Evolutionary conservation across 2,888 invertebrate genomes (phyloP), one percentile per base, ranked within the genome.

Genomic region (Hesperia comma): DNA sequence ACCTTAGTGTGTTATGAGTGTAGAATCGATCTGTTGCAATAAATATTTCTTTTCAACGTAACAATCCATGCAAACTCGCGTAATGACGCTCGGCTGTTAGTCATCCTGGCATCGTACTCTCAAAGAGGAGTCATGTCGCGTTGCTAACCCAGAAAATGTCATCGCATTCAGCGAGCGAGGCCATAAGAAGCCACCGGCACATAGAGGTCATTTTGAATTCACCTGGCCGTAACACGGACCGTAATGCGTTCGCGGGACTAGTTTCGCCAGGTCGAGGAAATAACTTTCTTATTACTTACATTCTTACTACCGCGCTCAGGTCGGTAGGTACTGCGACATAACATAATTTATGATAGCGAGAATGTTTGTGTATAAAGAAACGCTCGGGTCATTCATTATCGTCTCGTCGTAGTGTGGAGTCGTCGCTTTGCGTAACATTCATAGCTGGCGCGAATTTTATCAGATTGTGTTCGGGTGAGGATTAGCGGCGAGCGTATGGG

Each of bases 171-270:
- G 81, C 79, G 81, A 87, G 86, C 90, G 91, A 90, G 92, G 92
- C 91, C 90, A 85, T 81, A 84, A 87, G 86, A 88, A 90, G 90
- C 92, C 84, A 87, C 88, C 87, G 89, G 90, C 86, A 85, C 85
- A 91, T 92, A 93, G 92, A 92, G 92, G 93, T 92, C 92, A 92
- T 91, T 92, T 93, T 92, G 82, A 87, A 90, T 91, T 89, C 88
- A 91, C 89, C 90, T 90, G 92, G 90, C 88, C 85, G 87, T 88
- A 90, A 88, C 90, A 86, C 87, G 85, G 84, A 86, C 89, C 84
- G 89, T 92, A 91, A 91, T 90, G 87, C 87, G 90, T 91, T 88
- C 84, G 88, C 89, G 80, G 86, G 89, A 90, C 92, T 92, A 92
- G 92, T 92, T 92, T 92, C 85, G 92, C 91, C 89, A 87, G 89